Percentiles rank a stretch among this genome's conserved stretches.
Evolutionary conservation across 2,888 invertebrate genomes (phyloP).

Genomic region (Blastobasis adustella): DNA sequence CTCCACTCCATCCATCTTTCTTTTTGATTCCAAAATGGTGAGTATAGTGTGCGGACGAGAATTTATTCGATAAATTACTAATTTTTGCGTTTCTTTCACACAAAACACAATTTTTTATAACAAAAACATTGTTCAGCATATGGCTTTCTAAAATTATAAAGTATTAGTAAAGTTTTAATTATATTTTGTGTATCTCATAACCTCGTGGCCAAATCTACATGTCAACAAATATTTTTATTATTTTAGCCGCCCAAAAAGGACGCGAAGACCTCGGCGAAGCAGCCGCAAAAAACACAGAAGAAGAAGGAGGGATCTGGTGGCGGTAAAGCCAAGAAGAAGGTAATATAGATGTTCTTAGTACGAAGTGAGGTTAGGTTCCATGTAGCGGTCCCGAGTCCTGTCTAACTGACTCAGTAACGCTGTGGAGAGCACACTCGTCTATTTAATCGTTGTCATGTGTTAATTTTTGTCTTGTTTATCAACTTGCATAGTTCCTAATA

Average conservation of each 20-base stretch:
- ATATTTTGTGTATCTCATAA: slow-evolving; percentile 10
- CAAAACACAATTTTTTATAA: too few species aligned
- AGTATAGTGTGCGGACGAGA: slow-evolving; percentile 30
- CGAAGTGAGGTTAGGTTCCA: slow-evolving; percentile 48
- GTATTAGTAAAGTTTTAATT: neutral
- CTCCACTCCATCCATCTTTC: slow-evolving; percentile 29
- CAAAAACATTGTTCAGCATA: neutral
- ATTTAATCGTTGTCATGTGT: too few species aligned
- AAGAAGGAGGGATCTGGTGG: slow-evolving; percentile 97
- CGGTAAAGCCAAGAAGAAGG: slow-evolving; percentile 98
- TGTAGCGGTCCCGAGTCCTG: too few species aligned
- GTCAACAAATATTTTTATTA: slow-evolving; percentile 36
- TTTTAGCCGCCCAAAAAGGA: slow-evolving; percentile 95
- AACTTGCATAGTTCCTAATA: too few species aligned
- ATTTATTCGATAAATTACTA: slow-evolving; percentile 7
- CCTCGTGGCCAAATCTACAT: slow-evolving; percentile 56
- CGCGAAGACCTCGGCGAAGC: slow-evolving; percentile 91
- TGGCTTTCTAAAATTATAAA: neutral
- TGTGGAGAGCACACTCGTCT: too few species aligned
- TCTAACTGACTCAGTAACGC: too few species aligned
- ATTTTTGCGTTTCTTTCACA: neutral
- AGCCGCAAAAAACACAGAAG: slow-evolving; percentile 95
- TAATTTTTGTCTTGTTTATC: too few species aligned
- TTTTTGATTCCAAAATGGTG: slow-evolving; percentile 71
- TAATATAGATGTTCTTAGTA: slow-evolving; percentile 36